phyloP scores from a whole-genome alignment of 2,113 vertebrate genomes.

The Callionymus lyra region DNA sequence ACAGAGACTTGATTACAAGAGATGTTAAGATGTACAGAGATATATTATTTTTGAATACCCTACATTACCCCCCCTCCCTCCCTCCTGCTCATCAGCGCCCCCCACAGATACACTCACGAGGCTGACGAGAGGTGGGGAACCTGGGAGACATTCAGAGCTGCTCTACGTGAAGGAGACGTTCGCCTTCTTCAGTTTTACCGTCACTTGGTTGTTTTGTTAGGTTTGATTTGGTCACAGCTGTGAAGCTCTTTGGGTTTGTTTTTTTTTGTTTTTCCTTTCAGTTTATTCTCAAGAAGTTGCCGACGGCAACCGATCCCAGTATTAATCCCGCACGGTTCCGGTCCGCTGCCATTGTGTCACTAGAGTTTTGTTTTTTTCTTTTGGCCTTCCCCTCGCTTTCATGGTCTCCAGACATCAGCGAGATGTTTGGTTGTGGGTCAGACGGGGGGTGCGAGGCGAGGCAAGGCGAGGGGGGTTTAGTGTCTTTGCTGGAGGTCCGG shows the following conservation, averaged over 20 bases:
- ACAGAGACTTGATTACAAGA: constrained; percentile 79
- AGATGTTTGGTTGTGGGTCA: constrained; percentile 78
- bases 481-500: constrained; percentile 28
- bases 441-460: constrained; percentile 72
- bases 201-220: constrained; percentile 50
- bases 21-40: constrained; percentile 68
- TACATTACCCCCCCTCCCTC: background rate
- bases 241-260: constrained; percentile 84
- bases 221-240: constrained; percentile 77
- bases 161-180: constrained; percentile 27
- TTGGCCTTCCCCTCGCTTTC: constrained; percentile 1
- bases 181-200: constrained; percentile 10
- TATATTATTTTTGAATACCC: constrained; percentile 58
- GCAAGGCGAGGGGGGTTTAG: too few relatives aligned
- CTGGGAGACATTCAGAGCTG: constrained; percentile 29
- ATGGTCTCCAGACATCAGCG: too few relatives aligned
- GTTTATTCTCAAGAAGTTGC: too few relatives aligned
- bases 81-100: constrained; percentile 12
- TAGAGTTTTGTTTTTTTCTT: constrained; percentile 16
- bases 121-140: constrained; percentile 26
- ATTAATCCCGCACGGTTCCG: constrained; percentile 82
- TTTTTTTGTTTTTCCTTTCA: constrained; percentile 37
- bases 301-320: constrained; percentile 93
- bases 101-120: constrained; percentile 25
- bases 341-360: constrained; percentile 59